These are phyloP conservation scores for Lagorchestes hirsutus DNA, from an alignment of 2,797 vertebrate genomes.

Conservation along the genomic window DNA sequence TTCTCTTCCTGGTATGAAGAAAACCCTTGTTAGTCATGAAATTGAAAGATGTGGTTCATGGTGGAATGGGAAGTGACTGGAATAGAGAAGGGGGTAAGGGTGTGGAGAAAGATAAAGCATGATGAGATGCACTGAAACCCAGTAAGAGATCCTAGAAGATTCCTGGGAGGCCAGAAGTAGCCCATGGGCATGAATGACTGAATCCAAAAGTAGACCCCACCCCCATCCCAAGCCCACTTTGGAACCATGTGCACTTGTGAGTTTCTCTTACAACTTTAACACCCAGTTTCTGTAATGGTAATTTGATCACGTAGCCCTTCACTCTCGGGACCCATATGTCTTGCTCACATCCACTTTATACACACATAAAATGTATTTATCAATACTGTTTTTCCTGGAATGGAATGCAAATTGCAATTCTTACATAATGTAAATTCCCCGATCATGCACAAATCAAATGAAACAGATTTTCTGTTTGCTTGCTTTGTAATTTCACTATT, in stretches of 20 bases:
- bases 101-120: background rate
- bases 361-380: slow-evolving; percentile 63
- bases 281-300: background rate
- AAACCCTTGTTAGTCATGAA: background rate
- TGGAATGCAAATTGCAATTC: slow-evolving; percentile 72
- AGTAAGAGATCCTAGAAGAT: background rate
- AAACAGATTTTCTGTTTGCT: slow-evolving; percentile 6
- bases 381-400: slow-evolving; percentile 51
- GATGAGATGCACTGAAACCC: background rate
- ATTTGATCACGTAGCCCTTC: slow-evolving; percentile 53
- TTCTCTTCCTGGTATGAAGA: background rate
- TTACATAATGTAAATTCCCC: slow-evolving; percentile 64
- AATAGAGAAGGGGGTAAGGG: rapidly evolving
- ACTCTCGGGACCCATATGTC: background rate
- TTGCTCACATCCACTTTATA: slow-evolving; percentile 53
- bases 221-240: slow-evolving; percentile 9
- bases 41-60: background rate
- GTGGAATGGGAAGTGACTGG: background rate
- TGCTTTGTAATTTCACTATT: background rate
- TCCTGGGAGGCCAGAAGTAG: slow-evolving; percentile 4
- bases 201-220: background rate
- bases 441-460: slow-evolving; percentile 50
- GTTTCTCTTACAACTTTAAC: background rate
- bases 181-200: slow-evolving; percentile 51
- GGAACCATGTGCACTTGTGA: background rate